Evolutionary conservation across 2,113 vertebrate species (phyloP).

Genomic region (Phasianus colchicus): DNA sequence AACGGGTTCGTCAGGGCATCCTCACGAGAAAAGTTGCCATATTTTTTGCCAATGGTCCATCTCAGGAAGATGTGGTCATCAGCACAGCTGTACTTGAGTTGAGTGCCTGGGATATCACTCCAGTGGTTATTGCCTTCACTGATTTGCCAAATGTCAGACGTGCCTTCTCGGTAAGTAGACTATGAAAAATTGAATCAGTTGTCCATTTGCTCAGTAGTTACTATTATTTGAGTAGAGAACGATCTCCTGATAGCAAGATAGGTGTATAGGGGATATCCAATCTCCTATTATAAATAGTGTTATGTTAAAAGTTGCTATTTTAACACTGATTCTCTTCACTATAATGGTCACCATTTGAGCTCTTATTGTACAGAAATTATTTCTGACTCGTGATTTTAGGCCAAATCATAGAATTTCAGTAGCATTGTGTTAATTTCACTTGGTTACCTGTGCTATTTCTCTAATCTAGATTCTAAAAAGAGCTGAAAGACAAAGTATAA

Average conservation of each 20-base stretch:
- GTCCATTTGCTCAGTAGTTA: not conserved
- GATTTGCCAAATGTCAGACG: conserved; percentile 68
- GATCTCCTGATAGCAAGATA: not conserved
- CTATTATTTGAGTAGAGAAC: not conserved
- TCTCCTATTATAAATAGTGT: not conserved
- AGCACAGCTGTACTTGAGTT: conserved; percentile 83
- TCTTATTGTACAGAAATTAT: not conserved
- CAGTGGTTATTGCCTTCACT: conserved; percentile 81
- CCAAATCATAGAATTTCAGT: not conserved
- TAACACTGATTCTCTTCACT: not conserved
- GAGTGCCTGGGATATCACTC: conserved; percentile 76
- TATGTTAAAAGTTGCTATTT: not conserved
- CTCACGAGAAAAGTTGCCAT: conserved; percentile 86
- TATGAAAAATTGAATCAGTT: not conserved
- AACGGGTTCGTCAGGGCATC: conserved; percentile 78
- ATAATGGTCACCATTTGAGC: not conserved
- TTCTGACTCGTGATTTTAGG: not conserved
- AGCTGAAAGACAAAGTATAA: not conserved
- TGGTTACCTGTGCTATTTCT: not conserved
- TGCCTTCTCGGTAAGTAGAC: conserved; percentile 79
- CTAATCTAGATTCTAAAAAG: not conserved
- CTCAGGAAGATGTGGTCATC: conserved; percentile 65
- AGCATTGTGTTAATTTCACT: not conserved
- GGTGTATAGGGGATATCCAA: not conserved
- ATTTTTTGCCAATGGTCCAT: conserved; percentile 80